Base-by-base conservation (phyloP, 2,888 invertebrate species). In the Phalangium opilio region DNA sequence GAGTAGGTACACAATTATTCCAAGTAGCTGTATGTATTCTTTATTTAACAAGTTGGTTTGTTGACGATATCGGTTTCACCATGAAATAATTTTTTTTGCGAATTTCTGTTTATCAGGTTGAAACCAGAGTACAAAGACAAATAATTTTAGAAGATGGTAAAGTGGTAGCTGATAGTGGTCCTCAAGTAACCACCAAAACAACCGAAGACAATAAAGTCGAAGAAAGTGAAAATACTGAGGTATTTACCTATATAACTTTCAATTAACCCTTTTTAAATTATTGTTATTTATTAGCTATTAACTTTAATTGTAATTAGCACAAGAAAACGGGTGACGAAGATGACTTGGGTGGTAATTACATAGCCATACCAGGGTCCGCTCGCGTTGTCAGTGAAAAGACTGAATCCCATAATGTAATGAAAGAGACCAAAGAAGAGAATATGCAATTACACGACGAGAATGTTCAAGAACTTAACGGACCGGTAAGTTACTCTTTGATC, bases 131-230 rank as follows among this genome's bases (percentile, higher is more conserved):
- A 38, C 85, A 89, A 67, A 74, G 89, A 39, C 85, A 89, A 69
- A 76, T 89, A 52, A 78, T 86, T 54, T 72, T 87, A 56, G 87
- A 89, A 72, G 87, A 89, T 73, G 89, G 89, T 32, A 80, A 83
- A 62, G 82, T 90, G 50, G 79, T 89, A 52, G 83, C 79, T 58
- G 89, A 89, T 69, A 79, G 85, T 3, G 89, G 89, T 11, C 89
- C 89, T 3, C 78, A 85, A 67, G 81, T 89, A 62, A 85, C 85
- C 57, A 87, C 86, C 55, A 84, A 84, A 56, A 87, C 87, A 53
- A 87, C 84, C 41, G 86, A 87, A 70, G 86, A 89, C 64, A 82
- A 83, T 41, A 83, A 86, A 62, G 86, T 83, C 50, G 83, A 86
- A 63, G 86, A 87, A 65, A 81, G 81, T 56, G 83, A 85, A 63